Base-by-base conservation (phyloP, 2,888 invertebrate species). In the Lampropteryx suffumata region DNA sequence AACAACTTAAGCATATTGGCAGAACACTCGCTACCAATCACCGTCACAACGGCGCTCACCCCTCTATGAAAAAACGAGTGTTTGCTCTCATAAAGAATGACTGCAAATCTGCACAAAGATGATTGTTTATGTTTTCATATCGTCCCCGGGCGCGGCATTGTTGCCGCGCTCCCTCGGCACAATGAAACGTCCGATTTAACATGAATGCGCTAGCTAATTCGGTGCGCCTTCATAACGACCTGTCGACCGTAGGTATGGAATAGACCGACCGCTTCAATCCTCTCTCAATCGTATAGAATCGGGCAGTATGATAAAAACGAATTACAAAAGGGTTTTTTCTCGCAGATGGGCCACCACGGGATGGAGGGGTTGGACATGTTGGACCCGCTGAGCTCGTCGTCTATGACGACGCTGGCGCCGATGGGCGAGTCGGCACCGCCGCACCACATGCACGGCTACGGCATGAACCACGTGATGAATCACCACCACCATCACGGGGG, bases 301-400 rank as follows among this genome's bases (percentile, higher is more conserved):
- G 68, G 84, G 69, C 83, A 83, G 83, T 82, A 80, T 64, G 79
- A 80, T 84, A 79, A 81, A 81, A 84, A 79, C 75, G 80, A 84
- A 82, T 82, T 86, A 76, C 84, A 84, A 86, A 76, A 84, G 82
- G 79, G 78, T 68, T 82, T 87, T 67, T 87, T 79, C 73, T 78
- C 85, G 41, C 93, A 97, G 97, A 97, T 98, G 97, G 94, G 95
- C 53, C 97, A 96, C 78, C 96, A 95, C 67, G 95, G 95, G 41
- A 97, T 97, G 97, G 97, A 97, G 80, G 96, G 97, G 9, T 87
- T 98, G 70, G 97, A 97, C 79, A 97, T 97, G 96, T 86, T 98
- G 71, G 97, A 97, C 79, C 97, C 97, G 11, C 92, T 94, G 54
- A 92, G 93, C 0, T 94, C 96, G 29, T 94, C 96, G 45, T 95